These are phyloP conservation scores for Pterocles gutturalis DNA, from an alignment of 2,113 vertebrate genomes.

Conservation along the genomic window DNA sequence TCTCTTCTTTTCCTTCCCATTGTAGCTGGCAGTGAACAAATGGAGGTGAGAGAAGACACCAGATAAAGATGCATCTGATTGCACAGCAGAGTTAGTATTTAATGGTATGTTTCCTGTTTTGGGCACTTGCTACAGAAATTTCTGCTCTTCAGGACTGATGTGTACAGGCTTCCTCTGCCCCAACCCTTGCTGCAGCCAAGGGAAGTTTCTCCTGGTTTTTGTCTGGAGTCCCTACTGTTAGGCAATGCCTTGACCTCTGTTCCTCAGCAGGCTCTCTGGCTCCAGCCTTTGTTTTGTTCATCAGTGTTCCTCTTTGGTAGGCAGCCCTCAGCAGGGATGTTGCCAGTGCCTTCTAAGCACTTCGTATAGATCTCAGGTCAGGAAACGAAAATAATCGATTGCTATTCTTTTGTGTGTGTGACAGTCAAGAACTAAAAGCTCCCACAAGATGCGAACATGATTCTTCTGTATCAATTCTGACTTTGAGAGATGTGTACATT, in stretches of 20 bases:
- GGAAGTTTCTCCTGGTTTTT: neutral
- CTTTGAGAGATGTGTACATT: neutral
- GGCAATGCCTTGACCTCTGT: neutral
- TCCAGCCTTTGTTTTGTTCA: neutral
- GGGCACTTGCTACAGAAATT: neutral
- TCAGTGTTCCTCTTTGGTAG: neutral
- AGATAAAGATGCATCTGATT: neutral
- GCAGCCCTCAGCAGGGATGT: neutral
- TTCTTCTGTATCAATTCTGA: neutral
- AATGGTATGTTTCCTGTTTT: neutral
- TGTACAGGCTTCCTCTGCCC: neutral
- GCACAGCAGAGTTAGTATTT: neutral
- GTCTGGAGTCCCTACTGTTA: neutral
- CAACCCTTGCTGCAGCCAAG: neutral
- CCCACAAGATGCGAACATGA: accelerated
- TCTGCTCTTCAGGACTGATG: neutral
- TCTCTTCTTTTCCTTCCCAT: neutral
- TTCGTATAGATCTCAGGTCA: neutral
- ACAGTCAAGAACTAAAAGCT: neutral
- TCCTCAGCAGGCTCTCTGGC: neutral
- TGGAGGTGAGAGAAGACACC: neutral
- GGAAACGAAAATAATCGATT: neutral
- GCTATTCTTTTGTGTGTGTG: neutral
- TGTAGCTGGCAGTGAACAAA: neutral
- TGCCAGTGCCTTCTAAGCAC: neutral